phyloP scores from a whole-genome alignment of 2,113 vertebrate species.

The Thinocorus orbignyianus region DNA sequence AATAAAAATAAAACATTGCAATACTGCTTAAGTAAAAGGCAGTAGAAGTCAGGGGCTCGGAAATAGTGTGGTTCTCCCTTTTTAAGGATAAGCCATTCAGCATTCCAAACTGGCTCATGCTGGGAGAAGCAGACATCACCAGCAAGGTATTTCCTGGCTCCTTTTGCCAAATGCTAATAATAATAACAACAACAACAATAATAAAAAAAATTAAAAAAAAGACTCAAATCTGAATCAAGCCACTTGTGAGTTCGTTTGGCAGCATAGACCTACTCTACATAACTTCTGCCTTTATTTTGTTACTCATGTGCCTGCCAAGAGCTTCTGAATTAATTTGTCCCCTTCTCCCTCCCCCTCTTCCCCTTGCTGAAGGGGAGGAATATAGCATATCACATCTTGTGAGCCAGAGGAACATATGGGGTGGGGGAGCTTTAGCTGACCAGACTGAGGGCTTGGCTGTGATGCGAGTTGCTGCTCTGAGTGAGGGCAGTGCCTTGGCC shows the following conservation, averaged over 20 bases:
- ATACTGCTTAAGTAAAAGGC: neutral
- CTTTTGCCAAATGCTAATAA: constrained; percentile 57
- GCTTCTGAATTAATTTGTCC: constrained; percentile 26
- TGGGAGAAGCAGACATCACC: constrained; percentile 43
- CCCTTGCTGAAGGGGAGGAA: neutral
- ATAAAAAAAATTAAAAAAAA: neutral
- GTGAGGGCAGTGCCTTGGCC: neutral
- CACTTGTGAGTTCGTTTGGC: neutral
- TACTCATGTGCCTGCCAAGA: neutral
- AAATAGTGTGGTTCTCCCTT: neutral
- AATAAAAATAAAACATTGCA: neutral
- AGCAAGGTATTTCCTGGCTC: constrained; percentile 63
- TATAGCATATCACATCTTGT: neutral
- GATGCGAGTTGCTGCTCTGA: accelerated
- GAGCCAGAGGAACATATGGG: neutral
- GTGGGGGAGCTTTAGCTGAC: neutral
- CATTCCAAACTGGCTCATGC: constrained; percentile 7
- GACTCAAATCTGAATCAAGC: neutral
- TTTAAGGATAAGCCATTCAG: constrained; percentile 30
- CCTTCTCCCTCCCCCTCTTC: neutral
- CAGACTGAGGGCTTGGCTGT: neutral
- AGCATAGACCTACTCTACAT: neutral
- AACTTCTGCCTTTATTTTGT: constrained; percentile 5
- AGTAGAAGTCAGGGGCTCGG: neutral
- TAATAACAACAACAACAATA: constrained; percentile 29